Evolutionary conservation across 2,797 vertebrate species (phyloP).

Genomic region (Rhynchonycteris naso): DNA sequence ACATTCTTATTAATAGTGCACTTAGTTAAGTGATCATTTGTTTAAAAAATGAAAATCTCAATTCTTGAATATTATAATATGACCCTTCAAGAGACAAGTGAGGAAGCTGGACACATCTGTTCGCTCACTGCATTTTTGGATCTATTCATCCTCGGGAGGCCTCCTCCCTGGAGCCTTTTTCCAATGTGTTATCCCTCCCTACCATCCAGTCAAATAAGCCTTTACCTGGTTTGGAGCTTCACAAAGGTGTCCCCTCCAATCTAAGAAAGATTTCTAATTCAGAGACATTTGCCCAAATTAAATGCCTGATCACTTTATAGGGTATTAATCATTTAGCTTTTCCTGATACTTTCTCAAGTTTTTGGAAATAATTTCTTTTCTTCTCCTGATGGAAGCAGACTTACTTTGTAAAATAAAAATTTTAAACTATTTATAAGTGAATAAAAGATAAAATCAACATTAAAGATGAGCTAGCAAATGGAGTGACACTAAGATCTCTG

Average conservation of each 20-base stretch:
- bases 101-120: background rate
- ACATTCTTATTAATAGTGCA: background rate
- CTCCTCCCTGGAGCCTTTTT: background rate
- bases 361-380: conserved; percentile 54
- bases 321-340: conserved; percentile 55
- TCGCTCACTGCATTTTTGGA: background rate
- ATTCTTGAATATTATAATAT: background rate
- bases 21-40: background rate
- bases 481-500: background rate
- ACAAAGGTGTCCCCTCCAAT: background rate
- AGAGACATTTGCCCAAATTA: conserved; percentile 30
- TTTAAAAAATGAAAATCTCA: conserved; percentile 16
- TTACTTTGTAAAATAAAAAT: conserved; percentile 17
- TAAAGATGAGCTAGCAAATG: background rate
- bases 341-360: conserved; percentile 33
- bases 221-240: background rate
- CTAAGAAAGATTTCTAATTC: background rate
- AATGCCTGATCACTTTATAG: conserved; percentile 1
- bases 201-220: background rate
- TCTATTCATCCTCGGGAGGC: background rate
- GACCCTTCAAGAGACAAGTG: background rate
- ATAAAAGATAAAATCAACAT: conserved; percentile 26
- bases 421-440: background rate
- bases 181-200: background rate
- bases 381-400: background rate